Evolutionary conservation across 1,140 invertebrate genomes (phyloP).

Genomic region (Trachelipus rathkii): DNA sequence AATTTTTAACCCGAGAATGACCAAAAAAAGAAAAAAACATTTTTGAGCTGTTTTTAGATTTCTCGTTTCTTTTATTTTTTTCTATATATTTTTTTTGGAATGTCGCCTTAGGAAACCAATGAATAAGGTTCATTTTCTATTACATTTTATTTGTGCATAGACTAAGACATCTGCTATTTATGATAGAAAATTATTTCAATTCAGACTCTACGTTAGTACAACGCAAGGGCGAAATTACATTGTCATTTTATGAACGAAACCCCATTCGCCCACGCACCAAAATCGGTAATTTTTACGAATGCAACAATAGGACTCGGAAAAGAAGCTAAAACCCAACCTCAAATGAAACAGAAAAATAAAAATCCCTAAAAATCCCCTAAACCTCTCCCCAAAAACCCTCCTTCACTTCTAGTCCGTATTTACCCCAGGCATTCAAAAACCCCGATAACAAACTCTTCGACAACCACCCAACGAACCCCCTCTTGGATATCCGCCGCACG

Average conservation of each 20-base stretch:
- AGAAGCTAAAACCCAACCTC: background rate
- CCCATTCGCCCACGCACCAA: background rate
- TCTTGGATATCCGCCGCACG: background rate
- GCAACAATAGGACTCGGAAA: background rate
- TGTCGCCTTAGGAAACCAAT: too few species aligned
- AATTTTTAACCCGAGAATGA: conserved; percentile 13
- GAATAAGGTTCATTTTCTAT: too few species aligned
- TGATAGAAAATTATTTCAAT: background rate
- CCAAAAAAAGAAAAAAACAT: background rate
- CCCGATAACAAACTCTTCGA: too few species aligned
- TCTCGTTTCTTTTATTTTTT: background rate
- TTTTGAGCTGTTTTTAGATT: background rate
- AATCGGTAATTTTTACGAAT: conserved; percentile 13
- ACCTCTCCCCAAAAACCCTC: background rate
- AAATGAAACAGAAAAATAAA: conserved; percentile 11
- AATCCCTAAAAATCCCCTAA: background rate
- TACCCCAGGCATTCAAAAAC: background rate
- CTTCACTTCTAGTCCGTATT: background rate
- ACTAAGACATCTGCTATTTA: background rate
- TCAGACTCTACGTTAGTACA: background rate
- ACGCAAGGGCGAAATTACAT: background rate
- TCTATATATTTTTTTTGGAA: background rate
- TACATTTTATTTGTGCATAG: too few species aligned
- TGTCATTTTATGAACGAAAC: background rate
- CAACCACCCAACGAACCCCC: background rate